Conservation (phyloP, 2,888 invertebrate genomes). For the Sylvicola cinctus region DNA sequence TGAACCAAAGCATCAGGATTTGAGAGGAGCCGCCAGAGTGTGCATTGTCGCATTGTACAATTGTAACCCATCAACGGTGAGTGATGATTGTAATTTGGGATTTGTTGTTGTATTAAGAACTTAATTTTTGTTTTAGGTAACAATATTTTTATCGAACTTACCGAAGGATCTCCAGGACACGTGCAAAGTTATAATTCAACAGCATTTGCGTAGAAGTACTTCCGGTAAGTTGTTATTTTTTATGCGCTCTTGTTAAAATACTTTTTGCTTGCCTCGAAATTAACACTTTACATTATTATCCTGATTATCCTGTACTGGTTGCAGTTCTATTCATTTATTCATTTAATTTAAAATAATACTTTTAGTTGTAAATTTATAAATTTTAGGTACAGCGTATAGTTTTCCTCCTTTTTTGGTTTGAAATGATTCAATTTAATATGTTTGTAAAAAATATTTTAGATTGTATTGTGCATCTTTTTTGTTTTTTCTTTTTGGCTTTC, state of each 20-base stretch:
- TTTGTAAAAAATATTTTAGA: too few relatives aligned
- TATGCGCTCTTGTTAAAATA: too few relatives aligned
- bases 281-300: too few relatives aligned
- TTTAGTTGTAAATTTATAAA: conserved; percentile 1
- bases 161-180: conserved; percentile 53
- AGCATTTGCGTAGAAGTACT: conserved; percentile 46
- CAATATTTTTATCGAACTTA: conserved; percentile 51
- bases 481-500: too few relatives aligned
- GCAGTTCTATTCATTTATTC: background rate
- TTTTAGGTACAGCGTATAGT: too few relatives aligned
- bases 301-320: too few relatives aligned
- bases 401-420: too few relatives aligned
- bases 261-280: too few relatives aligned
- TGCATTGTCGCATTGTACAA: conserved; percentile 76
- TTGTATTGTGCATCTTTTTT: too few relatives aligned
- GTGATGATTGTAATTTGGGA: conserved; percentile 9
- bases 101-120: background rate
- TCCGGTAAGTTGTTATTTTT: conserved; percentile 17
- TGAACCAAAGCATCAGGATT: conserved; percentile 48
- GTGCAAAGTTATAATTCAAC: conserved; percentile 50
- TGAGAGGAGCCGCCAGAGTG: conserved; percentile 40
- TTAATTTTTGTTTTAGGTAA: conserved; percentile 38
- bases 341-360: background rate
- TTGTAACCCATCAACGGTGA: conserved; percentile 55
- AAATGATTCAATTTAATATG: too few relatives aligned